These are phyloP conservation scores for Megalops atlanticus DNA, from an alignment of 2,113 vertebrate genomes.

Conservation along the genomic window DNA sequence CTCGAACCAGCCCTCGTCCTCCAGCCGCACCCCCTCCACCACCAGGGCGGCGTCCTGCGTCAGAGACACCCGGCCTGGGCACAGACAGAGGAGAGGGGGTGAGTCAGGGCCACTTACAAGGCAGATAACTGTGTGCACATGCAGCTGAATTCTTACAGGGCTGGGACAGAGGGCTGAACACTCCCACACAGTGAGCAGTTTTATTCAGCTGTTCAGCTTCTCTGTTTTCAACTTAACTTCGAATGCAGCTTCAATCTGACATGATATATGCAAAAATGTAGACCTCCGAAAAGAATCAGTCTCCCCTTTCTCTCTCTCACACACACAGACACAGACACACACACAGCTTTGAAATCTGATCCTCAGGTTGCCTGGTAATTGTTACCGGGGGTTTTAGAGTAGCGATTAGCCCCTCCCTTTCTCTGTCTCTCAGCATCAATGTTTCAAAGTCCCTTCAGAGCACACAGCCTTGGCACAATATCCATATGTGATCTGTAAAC, in stretches of 20 bases:
- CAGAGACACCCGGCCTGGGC: slow-evolving; percentile 81
- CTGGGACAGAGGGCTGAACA: no score
- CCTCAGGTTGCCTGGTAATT: neutral
- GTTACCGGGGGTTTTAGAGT: neutral
- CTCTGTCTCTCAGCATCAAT: neutral
- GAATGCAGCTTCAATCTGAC: no score
- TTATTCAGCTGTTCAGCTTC: no score
- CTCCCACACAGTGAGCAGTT: no score
- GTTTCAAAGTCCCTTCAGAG: neutral
- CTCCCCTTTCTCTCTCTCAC: neutral
- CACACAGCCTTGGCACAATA: neutral
- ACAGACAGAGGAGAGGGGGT: slow-evolving; percentile 14
- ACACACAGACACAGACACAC: slow-evolving; percentile 6
- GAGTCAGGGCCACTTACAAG: no score
- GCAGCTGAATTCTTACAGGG: neutral
- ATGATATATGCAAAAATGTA: no score
- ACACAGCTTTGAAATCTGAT: slow-evolving; percentile 7
- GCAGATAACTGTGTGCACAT: neutral
- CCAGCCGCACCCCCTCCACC: slow-evolving; percentile 72
- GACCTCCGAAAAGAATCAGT: no score
- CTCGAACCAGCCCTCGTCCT: slow-evolving; percentile 92
- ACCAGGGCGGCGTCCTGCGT: slow-evolving; percentile 75
- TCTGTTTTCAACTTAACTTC: no score
- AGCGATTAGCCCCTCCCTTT: neutral
- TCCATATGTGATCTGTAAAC: neutral